These are phyloP conservation scores for Antechinus stuartii DNA, from an alignment of 2,113 vertebrate genomes.

Conservation along the genomic window DNA sequence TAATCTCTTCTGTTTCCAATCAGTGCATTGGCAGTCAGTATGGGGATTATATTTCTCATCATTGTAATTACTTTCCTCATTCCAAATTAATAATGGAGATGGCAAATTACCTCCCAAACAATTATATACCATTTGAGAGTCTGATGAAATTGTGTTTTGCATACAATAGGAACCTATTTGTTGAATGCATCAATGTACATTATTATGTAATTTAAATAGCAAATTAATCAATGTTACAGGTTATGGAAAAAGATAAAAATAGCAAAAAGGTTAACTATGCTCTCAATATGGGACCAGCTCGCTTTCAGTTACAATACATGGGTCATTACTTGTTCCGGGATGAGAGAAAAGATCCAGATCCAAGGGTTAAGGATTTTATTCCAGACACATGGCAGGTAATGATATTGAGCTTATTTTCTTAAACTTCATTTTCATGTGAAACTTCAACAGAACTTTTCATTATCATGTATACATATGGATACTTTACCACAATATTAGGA, in stretches of 20 bases:
- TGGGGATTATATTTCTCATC: not conserved
- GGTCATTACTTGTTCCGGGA: conserved; percentile 82
- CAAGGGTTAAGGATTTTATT: conserved; percentile 83
- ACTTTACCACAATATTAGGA: not conserved
- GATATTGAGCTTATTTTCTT: not conserved
- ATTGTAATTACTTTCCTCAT: conserved; percentile 6
- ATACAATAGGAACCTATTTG: not conserved
- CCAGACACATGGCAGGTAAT: conserved; percentile 88
- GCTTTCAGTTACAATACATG: conserved; percentile 85
- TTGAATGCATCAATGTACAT: conserved; percentile 4
- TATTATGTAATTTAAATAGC: conserved; percentile 22
- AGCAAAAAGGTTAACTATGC: conserved; percentile 56
- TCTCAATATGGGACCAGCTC: conserved; percentile 74
- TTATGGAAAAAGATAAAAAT: conserved; percentile 1
- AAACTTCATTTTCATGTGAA: conserved; percentile 20
- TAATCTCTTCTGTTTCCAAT: not conserved
- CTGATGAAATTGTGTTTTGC: conserved; percentile 21
- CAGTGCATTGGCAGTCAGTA: not conserved
- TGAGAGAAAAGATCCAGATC: conserved; percentile 84
- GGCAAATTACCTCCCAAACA: not conserved
- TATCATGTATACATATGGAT: not conserved
- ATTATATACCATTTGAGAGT: not conserved
- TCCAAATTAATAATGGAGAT: not conserved
- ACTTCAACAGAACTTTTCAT: not conserved
- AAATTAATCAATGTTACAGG: conserved; percentile 58